These are phyloP conservation scores for Cantharis lateralis DNA, from an alignment of 2,888 invertebrate genomes.

Conservation along the genomic window DNA sequence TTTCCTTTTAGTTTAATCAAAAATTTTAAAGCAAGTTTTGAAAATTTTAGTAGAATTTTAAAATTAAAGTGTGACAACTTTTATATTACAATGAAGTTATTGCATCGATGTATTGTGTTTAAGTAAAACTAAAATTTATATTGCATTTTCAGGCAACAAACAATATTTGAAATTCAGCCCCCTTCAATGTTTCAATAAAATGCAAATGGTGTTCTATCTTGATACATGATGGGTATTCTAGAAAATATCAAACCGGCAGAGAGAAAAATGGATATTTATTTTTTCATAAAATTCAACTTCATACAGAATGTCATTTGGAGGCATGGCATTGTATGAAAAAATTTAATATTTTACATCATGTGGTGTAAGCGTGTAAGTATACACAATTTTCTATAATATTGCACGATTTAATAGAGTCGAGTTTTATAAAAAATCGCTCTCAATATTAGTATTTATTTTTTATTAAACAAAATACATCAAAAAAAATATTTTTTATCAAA, in stretches of 20 bases:
- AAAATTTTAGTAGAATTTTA: too few species aligned
- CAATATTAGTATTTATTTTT: background rate
- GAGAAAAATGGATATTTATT: conserved; percentile 48
- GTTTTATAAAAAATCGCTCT: background rate
- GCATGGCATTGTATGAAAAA: background rate
- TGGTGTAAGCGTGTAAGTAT: background rate
- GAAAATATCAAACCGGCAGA: conserved; percentile 44
- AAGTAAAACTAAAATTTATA: conserved; percentile 46
- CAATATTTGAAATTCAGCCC: conserved; percentile 51
- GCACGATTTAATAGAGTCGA: background rate
- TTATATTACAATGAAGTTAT: background rate
- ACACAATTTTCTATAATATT: background rate
- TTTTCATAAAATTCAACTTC: conserved; percentile 37
- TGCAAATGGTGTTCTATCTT: conserved; percentile 50
- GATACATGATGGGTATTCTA: conserved; percentile 43
- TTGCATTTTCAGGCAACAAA: conserved; percentile 49
- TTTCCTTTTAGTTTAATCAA: too few species aligned
- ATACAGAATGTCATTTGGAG: conserved; percentile 10
- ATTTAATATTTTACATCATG: background rate
- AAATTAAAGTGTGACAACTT: background rate
- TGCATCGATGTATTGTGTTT: background rate
- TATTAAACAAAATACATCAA: background rate
- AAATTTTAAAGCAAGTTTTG: too few species aligned
- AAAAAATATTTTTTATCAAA: background rate
- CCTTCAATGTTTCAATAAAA: conserved; percentile 50